A percentile compares a stretch with the other conserved stretches of the same genome.
Evolutionary conservation across 2,113 vertebrate genomes (phyloP).

Genomic region (Nibea coibor): DNA sequence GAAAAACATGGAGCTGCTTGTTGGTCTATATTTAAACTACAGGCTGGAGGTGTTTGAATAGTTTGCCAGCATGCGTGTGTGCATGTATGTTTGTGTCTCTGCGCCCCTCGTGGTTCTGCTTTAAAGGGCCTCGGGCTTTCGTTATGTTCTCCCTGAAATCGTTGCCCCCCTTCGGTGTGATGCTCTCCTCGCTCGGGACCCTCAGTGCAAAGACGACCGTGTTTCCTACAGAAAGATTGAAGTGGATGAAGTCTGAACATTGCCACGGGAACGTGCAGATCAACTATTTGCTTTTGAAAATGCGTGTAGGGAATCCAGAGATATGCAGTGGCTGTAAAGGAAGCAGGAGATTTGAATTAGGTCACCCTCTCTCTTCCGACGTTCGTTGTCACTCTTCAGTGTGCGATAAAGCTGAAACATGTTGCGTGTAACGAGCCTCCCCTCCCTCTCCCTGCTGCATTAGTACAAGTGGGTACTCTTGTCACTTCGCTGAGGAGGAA

Average conservation of each 20-base stretch:
- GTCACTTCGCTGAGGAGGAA: slow-evolving; percentile 36
- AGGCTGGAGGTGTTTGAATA: slow-evolving; percentile 20
- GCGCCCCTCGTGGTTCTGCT: slow-evolving; percentile 13
- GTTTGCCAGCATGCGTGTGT: slow-evolving; percentile 14
- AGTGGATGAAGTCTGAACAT: slow-evolving; percentile 5
- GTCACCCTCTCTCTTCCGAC: slow-evolving; percentile 38
- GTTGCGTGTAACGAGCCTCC: slow-evolving; percentile 19
- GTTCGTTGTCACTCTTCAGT: slow-evolving; percentile 30
- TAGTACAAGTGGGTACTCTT: slow-evolving; percentile 30
- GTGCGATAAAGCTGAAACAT: slow-evolving; percentile 31
- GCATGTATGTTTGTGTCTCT: not conserved
- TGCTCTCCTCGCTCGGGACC: not conserved
- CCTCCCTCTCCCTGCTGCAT: slow-evolving; percentile 12
- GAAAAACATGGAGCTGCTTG: slow-evolving; percentile 30
- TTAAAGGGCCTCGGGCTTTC: not conserved
- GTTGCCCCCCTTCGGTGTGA: not conserved
- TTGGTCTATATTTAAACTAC: slow-evolving; percentile 53
- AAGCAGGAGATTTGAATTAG: slow-evolving; percentile 46
- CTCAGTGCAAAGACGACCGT: not conserved
- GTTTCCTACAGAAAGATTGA: not conserved
- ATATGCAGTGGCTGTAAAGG: no score
- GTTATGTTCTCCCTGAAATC: not conserved
- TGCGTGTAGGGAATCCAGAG: not conserved
- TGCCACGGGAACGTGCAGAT: slow-evolving; percentile 10
- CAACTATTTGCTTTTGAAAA: slow-evolving; percentile 37